phyloP scores from a whole-genome alignment of 2,113 vertebrate genomes.

The human region GRCh38 chr4:137702501-137703000 shows the following conservation, averaged over 20 bases:
- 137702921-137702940: not conserved
- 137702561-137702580: not conserved
- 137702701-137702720: not conserved
- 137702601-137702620: not conserved
- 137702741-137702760: not conserved
- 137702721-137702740: not conserved
- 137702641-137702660: not conserved
- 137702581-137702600: not conserved
- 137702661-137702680: not conserved
- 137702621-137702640: not conserved
- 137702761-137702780: accelerated
- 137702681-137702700: not conserved
- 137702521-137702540: too few relatives aligned
- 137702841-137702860: not conserved
- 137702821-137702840: not conserved
- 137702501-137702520: not conserved
- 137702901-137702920: not conserved
- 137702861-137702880: not conserved
- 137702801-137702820: not conserved
- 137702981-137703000: not conserved
- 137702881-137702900: not conserved
- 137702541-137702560: not conserved
- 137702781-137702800: not conserved
- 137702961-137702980: not conserved
- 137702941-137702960: not conserved